These are phyloP conservation scores for Dipodomys merriami DNA, from an alignment of 2,113 vertebrate genomes.

Conservation along the genomic window DNA sequence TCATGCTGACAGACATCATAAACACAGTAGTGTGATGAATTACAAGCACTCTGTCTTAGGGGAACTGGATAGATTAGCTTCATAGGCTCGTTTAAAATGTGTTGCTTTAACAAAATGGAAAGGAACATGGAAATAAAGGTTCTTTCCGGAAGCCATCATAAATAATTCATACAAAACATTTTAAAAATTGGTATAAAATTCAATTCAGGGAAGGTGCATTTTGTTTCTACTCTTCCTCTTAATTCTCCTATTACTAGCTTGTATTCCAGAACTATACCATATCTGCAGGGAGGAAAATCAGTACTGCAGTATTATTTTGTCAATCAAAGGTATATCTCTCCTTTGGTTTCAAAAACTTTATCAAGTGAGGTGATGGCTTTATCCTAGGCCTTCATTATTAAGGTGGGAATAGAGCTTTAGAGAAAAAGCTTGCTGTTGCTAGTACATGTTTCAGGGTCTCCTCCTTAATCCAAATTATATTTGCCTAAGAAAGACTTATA, in stretches of 20 bases:
- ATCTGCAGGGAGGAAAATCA: background rate
- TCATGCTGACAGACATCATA: conserved; percentile 34
- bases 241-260: background rate
- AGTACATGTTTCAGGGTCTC: background rate
- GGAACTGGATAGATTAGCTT: conserved; percentile 42
- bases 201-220: conserved; percentile 26
- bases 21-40: conserved; percentile 58
- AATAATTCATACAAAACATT: conserved; percentile 75
- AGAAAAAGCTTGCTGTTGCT: background rate
- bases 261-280: background rate
- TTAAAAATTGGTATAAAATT: conserved; percentile 65
- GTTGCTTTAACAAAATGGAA: conserved; percentile 70
- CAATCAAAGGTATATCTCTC: background rate
- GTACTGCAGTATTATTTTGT: background rate
- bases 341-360: conserved; percentile 17
- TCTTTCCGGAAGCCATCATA: conserved; percentile 73
- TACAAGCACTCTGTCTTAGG: conserved; percentile 50
- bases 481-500: background rate
- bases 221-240: background rate
- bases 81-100: conserved; percentile 55
- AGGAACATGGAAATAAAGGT: conserved; percentile 69
- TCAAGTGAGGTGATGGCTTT: background rate
- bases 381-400: background rate
- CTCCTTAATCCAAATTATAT: background rate
- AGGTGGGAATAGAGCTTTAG: background rate